Evolutionary conservation across 2,113 vertebrate species (phyloP), one percentile per base, ranked within the genome.

Genomic region (Mesembrinibis cayennensis): DNA sequence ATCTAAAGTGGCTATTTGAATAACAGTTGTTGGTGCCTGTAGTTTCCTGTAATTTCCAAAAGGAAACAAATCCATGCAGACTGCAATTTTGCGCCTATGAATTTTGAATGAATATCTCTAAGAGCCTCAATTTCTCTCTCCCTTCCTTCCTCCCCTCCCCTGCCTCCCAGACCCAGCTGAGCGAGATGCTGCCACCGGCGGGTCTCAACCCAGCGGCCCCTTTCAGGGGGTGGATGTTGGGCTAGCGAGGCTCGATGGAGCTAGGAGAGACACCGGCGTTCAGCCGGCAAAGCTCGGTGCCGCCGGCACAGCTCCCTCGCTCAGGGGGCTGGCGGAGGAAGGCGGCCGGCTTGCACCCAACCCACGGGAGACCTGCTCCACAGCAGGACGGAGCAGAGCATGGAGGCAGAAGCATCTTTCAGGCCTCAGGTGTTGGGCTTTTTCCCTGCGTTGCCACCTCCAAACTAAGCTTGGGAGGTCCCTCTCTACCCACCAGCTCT

Each of bases 21-120:
- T 97, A 97, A 97, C 87, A 95, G 95, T 96, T 97, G 96, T 96
- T 73, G 91, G 93, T 95, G 96, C 90, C 96, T 97, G 95, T 89
- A 96, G 96, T 96, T 97, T 97, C 96, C 97, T 97, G 96, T 97
- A 98, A 97, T 97, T 98, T 97, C 96, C 95, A 95, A 84, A 96
- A 97, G 96, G 97, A 98, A 97, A 97, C 95, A 97, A 96, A 98
- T 96, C 95, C 94, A 59, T 95, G 96, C 96, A 95, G 94, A 63
- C 97, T 82, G 95, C 95, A 96, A 97, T 97, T 98, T 95, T 95
- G 95, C 9, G 89, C 96, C 97, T 84, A 95, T 94, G 97, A 97
- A 98, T 97, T 97, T 96, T 92, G 97, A 97, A 97, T 97, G 96
- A 97, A 58, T 49, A 63, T 90, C 90, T 91, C 89, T 14, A 84